Evolutionary conservation across 2,113 vertebrate species (phyloP).

Genomic region (Ophiodon elongatus): DNA sequence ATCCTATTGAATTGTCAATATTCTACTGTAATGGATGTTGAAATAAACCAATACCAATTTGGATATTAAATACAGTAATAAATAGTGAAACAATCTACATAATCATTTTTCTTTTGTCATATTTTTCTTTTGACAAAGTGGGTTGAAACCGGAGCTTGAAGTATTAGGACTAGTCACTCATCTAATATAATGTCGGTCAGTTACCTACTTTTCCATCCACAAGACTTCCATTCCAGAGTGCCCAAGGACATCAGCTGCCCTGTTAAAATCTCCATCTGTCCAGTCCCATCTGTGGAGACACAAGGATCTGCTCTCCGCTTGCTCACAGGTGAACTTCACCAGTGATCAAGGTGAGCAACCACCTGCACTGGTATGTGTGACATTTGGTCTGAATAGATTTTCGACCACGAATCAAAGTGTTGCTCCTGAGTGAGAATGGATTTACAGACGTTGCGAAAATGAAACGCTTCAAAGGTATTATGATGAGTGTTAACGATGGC

Average conservation of each 20-base stretch:
- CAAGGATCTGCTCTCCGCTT: conserved; percentile 45
- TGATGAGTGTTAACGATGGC: background rate
- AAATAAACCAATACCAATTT: background rate
- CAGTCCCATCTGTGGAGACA: conserved; percentile 73
- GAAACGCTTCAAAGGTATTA: background rate
- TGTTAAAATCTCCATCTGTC: conserved; percentile 74
- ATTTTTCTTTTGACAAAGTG: background rate
- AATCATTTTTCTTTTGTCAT: background rate
- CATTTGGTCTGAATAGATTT: conserved; percentile 17
- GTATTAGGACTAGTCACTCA: conserved; percentile 24
- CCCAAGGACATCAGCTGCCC: conserved; percentile 68
- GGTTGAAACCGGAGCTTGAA: conserved; percentile 4
- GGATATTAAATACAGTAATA: background rate
- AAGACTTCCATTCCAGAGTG: conserved; percentile 45
- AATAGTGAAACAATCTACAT: background rate
- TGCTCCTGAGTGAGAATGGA: conserved; percentile 12
- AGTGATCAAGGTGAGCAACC: conserved; percentile 67
- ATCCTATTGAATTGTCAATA: background rate
- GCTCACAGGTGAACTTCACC: conserved; percentile 66
- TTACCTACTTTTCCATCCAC: conserved; percentile 40
- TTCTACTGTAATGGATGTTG: background rate
- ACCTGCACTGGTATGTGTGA: conserved; percentile 24
- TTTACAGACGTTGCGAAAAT: background rate
- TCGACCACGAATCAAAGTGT: background rate
- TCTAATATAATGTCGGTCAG: conserved; percentile 16